A percentile compares a stretch with the other conserved stretches of the same genome.
phyloP scores from a whole-genome alignment of 2,888 invertebrate genomes.

The Ophion ellenae region DNA sequence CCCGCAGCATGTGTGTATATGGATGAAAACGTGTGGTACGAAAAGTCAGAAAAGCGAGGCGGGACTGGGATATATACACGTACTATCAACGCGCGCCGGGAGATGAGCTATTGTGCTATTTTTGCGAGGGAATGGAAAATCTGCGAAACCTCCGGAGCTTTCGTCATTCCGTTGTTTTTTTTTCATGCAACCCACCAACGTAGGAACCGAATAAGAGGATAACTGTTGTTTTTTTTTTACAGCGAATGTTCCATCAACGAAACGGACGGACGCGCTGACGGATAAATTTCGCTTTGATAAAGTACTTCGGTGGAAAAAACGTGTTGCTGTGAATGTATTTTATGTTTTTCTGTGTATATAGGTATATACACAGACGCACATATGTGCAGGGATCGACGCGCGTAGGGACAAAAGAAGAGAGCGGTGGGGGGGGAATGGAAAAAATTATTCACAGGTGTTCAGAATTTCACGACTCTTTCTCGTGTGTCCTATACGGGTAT shows the following conservation, averaged over 20 bases:
- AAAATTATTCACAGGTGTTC: slow-evolving; percentile 53
- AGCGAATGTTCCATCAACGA: slow-evolving; percentile 60
- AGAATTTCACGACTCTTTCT: slow-evolving; percentile 34
- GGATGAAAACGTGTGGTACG: slow-evolving; percentile 44
- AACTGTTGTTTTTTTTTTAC: slow-evolving; percentile 45
- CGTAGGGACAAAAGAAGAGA: not conserved
- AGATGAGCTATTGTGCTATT: slow-evolving; percentile 83
- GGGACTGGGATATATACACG: slow-evolving; percentile 41
- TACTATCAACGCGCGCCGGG: slow-evolving; percentile 79
- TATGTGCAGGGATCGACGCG: not conserved
- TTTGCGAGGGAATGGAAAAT: slow-evolving; percentile 79
- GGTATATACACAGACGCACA: not conserved
- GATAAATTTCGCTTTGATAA: slow-evolving; percentile 65
- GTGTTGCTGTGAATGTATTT: slow-evolving; percentile 31
- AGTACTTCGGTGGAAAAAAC: slow-evolving; percentile 38
- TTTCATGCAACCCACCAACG: slow-evolving; percentile 16
- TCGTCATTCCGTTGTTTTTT: slow-evolving; percentile 55
- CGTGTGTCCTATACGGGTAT: not conserved
- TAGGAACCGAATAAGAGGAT: slow-evolving; percentile 26
- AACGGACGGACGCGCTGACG: slow-evolving; percentile 63
- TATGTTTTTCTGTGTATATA: slow-evolving; percentile 30
- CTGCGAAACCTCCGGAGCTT: slow-evolving; percentile 68
- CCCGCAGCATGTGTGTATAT: slow-evolving; percentile 25
- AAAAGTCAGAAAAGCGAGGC: slow-evolving; percentile 39
- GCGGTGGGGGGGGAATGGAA: slow-evolving; percentile 5